Evolutionary conservation across 2,797 vertebrate genomes (phyloP), one percentile per base, ranked within the genome.

Genomic region (Silurus aristotelis): DNA sequence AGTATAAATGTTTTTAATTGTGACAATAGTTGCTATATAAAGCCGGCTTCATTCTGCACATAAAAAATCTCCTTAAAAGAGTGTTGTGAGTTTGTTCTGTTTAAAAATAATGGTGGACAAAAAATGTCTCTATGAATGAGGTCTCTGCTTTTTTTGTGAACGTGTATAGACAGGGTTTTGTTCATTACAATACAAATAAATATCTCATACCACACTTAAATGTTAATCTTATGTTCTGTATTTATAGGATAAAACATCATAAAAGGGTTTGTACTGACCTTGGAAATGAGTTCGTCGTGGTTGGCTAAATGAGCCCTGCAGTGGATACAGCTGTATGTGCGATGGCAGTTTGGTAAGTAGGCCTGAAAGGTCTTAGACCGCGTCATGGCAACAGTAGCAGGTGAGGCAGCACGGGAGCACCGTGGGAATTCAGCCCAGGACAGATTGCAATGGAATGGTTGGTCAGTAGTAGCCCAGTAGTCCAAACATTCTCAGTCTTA

Each of bases 301-400:
- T 97, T 97, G 93, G 96, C 96, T 75, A 97, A 93, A 77, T 97
- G 96, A 31, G 96, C 96, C 84, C 96, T 92, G 93, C 96, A 97
- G 91, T 97, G 96, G 67, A 97, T 96, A 92, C 96, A 97, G 94
- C 96, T 97, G 92, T 97, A 97, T 87, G 96, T 97, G 85, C 96
- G 93, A 91, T 97, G 96, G 93, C 96, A 97, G 0, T 94, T 95
- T 86, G 96, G 96, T 90, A 97, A 91, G 84, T 97, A 97, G 0
- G 96, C 96, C 94, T 97, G 96, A 93, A 97, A 97, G 89, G 96
- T 97, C 95, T 97, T 97, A 92, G 96, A 97, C 92, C 89, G 91
- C 0, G 91, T 90, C 91, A 90, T 91, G 67, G 71, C 46, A 77
- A 83, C 83, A 6, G 87, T 43, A 80, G 84, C 83, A 2, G 88